Conservation (phyloP, 2,113 vertebrate species). For the Phyllostomus hastatus region DNA sequence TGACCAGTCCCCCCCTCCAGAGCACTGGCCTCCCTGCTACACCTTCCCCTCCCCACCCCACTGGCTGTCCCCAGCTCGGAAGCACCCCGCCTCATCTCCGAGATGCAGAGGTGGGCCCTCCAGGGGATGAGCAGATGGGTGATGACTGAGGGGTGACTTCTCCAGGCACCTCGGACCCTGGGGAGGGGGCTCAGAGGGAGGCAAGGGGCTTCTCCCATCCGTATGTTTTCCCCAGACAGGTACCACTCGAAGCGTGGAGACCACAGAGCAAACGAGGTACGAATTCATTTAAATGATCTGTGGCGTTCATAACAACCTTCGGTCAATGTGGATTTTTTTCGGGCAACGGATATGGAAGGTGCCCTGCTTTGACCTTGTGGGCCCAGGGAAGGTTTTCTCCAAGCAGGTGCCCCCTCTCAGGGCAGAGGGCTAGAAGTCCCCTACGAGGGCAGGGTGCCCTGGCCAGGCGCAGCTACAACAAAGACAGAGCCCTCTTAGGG, state of each 20-base stretch:
- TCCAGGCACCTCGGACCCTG: not conserved
- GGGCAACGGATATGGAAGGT: not conserved
- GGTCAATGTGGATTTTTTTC: not conserved
- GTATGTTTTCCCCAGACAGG: not conserved
- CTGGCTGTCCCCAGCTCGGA: not conserved
- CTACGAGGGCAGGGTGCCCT: not conserved
- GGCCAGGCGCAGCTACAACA: not conserved
- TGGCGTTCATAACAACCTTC: not conserved
- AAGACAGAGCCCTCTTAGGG: not conserved
- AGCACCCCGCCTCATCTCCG: no score
- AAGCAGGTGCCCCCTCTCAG: not conserved
- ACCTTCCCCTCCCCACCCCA: not conserved
- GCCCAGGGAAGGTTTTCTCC: not conserved
- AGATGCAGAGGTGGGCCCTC: rapidly evolving
- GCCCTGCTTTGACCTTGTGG: not conserved
- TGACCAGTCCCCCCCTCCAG: rapidly evolving
- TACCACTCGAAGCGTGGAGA: rapidly evolving
- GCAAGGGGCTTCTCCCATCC: not conserved
- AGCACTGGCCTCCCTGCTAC: not conserved
- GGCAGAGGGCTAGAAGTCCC: not conserved
- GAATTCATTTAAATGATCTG: not conserved
- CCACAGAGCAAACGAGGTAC: not conserved
- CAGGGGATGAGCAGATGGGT: not conserved
- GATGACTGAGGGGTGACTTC: not conserved
- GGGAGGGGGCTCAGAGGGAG: not conserved